Evolutionary conservation across 2,113 vertebrate genomes (phyloP).

Genomic region (Rhynchomys soricoides): DNA sequence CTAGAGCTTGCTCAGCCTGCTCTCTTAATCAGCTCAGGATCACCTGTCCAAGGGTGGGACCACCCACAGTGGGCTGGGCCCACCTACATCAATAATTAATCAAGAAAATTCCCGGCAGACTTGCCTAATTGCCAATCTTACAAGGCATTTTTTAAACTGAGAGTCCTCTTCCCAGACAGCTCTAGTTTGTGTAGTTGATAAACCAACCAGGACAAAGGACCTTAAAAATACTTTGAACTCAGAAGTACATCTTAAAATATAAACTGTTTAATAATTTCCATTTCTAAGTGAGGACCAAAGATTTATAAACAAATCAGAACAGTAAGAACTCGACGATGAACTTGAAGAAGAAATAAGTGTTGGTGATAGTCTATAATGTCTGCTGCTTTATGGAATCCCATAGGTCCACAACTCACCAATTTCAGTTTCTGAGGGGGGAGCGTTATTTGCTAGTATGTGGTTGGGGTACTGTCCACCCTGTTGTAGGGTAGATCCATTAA

Average conservation of each 20-base stretch:
- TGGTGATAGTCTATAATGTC: neutral
- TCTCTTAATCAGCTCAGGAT: neutral
- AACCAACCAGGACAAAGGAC: neutral
- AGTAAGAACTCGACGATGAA: conserved; percentile 27
- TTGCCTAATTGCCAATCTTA: neutral
- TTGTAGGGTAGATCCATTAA: neutral
- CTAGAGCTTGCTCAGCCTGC: neutral
- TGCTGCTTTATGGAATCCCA: neutral
- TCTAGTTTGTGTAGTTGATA: neutral
- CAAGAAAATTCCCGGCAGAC: neutral
- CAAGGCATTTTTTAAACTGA: neutral
- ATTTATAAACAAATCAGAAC: conserved; percentile 4
- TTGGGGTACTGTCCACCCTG: neutral
- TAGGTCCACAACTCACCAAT: neutral
- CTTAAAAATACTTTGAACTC: conserved; percentile 33
- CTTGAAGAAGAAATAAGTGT: neutral
- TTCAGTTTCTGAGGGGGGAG: neutral
- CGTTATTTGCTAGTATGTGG: neutral
- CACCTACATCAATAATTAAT: neutral
- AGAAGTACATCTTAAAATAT: conserved; percentile 29
- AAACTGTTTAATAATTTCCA: conserved; percentile 40
- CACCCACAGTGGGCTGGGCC: neutral
- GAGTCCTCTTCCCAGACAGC: neutral
- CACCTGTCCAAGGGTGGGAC: neutral
- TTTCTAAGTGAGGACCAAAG: neutral